phyloP scores from a whole-genome alignment of 2,888 invertebrate species.

The Apamea monoglypha region DNA sequence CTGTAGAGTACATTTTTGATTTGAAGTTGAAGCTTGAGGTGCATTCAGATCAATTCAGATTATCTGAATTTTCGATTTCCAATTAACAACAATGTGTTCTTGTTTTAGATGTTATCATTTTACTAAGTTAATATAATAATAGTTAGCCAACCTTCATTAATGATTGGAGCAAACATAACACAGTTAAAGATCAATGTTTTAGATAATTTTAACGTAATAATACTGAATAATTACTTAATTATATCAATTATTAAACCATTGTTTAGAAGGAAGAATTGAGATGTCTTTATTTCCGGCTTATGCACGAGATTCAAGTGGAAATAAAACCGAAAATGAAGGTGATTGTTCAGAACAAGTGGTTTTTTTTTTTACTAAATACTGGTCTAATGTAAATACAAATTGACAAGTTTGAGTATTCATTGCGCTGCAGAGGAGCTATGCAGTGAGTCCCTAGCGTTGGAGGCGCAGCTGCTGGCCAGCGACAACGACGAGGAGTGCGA shows the following conservation, averaged over 20 bases:
- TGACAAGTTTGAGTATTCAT: background rate
- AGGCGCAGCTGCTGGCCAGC: conserved; percentile 78
- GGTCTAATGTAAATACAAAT: background rate
- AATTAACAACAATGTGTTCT: background rate
- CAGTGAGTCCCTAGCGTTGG: conserved; percentile 49
- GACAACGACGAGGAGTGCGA: conserved; percentile 73
- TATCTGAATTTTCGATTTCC: background rate
- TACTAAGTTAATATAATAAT: background rate
- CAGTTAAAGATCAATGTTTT: too few relatives aligned
- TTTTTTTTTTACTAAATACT: background rate
- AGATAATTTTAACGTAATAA: background rate
- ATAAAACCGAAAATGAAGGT: conserved; percentile 61
- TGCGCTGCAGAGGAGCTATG: conserved; percentile 4
- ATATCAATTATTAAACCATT: background rate
- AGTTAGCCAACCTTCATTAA: background rate
- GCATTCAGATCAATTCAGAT: too few relatives aligned
- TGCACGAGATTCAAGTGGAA: conserved; percentile 56
- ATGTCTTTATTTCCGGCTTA: conserved; percentile 80
- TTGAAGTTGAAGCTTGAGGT: background rate
- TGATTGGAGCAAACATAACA: background rate
- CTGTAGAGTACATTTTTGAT: too few relatives aligned
- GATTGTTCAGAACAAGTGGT: background rate
- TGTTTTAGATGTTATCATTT: background rate
- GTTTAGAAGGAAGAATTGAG: background rate
- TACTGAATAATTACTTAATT: background rate